Evolutionary conservation across 2,888 invertebrate genomes (phyloP), one percentile per base, ranked within the genome.

Genomic region (Drosophila limbata): DNA sequence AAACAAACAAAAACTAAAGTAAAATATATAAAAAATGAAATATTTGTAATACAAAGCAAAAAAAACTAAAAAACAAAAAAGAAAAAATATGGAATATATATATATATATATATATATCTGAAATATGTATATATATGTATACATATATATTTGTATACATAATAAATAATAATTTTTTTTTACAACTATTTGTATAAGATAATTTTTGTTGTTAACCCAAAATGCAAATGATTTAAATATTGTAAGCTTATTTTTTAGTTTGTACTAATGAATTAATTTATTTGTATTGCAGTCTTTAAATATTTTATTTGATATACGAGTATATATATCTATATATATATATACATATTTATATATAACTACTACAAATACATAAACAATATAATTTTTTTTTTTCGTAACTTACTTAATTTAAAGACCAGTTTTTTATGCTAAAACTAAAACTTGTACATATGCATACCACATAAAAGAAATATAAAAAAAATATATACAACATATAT

Each of bases 211-310:
- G 72, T 76, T 69, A 72, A 66, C 64, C 53, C 69, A 28, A 28
- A 25, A 79, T 63, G 72, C 62, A 73, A 80, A 76, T 66, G 63
- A 72, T 69, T 72, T 69, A 60, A 61, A 64, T 31, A 51, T 19
- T 45, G 6, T 81, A 83, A 83, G 79, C 69, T 62, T 70, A 79
- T 70, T 81, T 84, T 70, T 81, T 84, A 83, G 74, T 84, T 84
- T 79, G 63, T 83, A 83, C 81, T 81, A 84, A 84, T 81, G 60
- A 72, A 85, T 79, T 84, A 84, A 85, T 84, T 85, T 84, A 84
- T 84, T 84, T 69, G 28, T 70, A 57, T 42, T 48, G 47, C 55
- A 59, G 57, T 59, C 57, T 11, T 42, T 39, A 44, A 62, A 64
- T 67, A 60, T 60, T 50, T 60, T 50, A 50, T 40, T 50, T 28